Evolutionary conservation across 2,888 invertebrate species (phyloP).

Genomic region (Euproctis similis): DNA sequence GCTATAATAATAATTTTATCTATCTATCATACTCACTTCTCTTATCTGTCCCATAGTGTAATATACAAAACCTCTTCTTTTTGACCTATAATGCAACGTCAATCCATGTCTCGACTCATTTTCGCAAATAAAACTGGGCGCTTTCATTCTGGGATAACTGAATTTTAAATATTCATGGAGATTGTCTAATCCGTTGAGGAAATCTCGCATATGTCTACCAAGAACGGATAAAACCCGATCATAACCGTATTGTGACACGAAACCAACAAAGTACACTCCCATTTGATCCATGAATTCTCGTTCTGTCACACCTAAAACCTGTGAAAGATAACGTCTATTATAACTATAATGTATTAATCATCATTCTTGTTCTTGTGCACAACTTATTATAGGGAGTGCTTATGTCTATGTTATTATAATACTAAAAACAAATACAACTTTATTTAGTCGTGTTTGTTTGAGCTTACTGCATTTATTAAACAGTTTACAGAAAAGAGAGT

Average conservation of each 20-base stretch:
- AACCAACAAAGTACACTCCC: conserved; percentile 95
- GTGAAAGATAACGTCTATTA: no score
- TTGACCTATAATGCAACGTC: conserved; percentile 94
- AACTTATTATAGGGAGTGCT: no score
- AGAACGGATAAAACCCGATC: conserved; percentile 92
- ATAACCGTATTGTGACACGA: conserved; percentile 96
- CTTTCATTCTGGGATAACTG: conserved; percentile 91
- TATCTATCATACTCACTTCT: conserved; percentile 78
- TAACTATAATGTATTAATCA: no score
- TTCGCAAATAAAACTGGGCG: conserved; percentile 98
- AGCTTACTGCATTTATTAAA: no score
- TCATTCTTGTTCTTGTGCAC: no score
- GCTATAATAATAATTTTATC: no score
- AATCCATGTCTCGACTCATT: conserved; percentile 94
- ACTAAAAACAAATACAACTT: no score
- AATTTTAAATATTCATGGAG: conserved; percentile 97
- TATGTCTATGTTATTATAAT: no score
- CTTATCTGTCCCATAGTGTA: conserved; percentile 98
- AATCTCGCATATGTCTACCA: conserved; percentile 95
- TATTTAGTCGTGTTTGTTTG: no score
- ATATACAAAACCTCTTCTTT: conserved; percentile 94
- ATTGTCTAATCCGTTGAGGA: conserved; percentile 96
- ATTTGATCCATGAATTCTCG: conserved; percentile 94
- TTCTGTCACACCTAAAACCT: conserved; percentile 91
- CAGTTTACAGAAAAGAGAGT: no score